These are phyloP conservation scores for Helogale parvula DNA, from an alignment of 2,113 vertebrate genomes.

Conservation along the genomic window DNA sequence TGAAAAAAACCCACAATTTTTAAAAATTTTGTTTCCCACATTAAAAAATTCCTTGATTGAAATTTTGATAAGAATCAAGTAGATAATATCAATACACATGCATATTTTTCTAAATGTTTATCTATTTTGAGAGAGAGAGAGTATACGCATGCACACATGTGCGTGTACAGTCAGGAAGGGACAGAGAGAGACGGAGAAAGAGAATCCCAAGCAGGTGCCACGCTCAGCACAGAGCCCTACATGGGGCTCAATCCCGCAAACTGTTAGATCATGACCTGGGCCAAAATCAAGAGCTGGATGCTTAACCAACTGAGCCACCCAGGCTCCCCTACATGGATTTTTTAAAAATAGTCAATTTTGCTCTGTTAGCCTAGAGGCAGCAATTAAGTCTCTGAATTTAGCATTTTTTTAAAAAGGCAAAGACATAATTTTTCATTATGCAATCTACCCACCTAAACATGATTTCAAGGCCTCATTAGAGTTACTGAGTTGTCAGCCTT, in stretches of 20 bases:
- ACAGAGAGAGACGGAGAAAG: too few species aligned
- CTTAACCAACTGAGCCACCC: too few species aligned
- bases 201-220: too few species aligned
- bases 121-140: too few species aligned
- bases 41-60: background rate
- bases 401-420: background rate
- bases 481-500: background rate
- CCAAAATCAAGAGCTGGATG: too few species aligned
- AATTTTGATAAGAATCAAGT: conserved; percentile 32
- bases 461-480: background rate
- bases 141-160: too few species aligned
- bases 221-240: too few species aligned
- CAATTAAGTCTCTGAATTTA: background rate
- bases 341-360: background rate
- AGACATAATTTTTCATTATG: background rate
- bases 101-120: too few species aligned
- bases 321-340: background rate
- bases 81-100: background rate
- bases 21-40: background rate
- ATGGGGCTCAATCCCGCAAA: too few species aligned
- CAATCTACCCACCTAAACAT: background rate
- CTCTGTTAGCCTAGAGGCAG: background rate
- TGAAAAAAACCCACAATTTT: background rate
- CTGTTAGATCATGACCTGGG: too few species aligned
- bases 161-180: too few species aligned